Conservation (phyloP, 2,113 vertebrate species). For the Percopsis transmontana region DNA sequence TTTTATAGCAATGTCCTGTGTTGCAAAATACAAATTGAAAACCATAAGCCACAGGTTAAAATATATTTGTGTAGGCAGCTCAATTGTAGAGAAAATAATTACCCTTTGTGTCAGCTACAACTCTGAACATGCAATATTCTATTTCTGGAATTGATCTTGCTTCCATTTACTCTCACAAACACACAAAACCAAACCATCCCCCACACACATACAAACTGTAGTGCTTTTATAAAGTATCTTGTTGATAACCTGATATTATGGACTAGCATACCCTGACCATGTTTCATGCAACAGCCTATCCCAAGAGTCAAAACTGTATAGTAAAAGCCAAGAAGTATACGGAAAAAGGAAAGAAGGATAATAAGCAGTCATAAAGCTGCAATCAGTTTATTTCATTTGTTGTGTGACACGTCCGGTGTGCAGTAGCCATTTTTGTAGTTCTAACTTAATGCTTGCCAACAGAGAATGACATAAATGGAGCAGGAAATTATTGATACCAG, state of each 20-base stretch:
- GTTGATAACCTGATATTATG: slow-evolving; percentile 5
- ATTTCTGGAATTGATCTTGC: slow-evolving; percentile 19
- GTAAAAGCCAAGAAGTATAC: background rate
- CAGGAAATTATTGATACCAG: too few relatives aligned
- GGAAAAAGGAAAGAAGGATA: too few relatives aligned
- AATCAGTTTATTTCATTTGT: too few relatives aligned
- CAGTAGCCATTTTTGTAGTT: too few relatives aligned
- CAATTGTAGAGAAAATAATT: slow-evolving; percentile 24
- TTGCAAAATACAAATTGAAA: slow-evolving; percentile 31
- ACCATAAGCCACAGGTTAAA: slow-evolving; percentile 29
- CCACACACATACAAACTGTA: slow-evolving; percentile 14
- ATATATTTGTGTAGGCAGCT: slow-evolving; percentile 41
- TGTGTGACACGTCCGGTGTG: too few relatives aligned
- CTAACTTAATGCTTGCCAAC: too few relatives aligned
- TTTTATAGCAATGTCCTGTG: slow-evolving; percentile 25
- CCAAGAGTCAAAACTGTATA: background rate
- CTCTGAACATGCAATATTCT: background rate
- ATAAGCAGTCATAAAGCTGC: too few relatives aligned
- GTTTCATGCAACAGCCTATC: slow-evolving; percentile 17
- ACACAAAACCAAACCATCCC: background rate
- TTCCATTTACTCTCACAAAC: slow-evolving; percentile 13
- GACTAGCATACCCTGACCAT: slow-evolving; percentile 22
- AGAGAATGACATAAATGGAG: too few relatives aligned
- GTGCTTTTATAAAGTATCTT: slow-evolving; percentile 9
- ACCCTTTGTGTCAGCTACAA: slow-evolving; percentile 22